Percentiles rank a stretch among this genome's conserved stretches.
phyloP scores from a whole-genome alignment of 2,113 vertebrate genomes.

The Stercorarius parasiticus region DNA sequence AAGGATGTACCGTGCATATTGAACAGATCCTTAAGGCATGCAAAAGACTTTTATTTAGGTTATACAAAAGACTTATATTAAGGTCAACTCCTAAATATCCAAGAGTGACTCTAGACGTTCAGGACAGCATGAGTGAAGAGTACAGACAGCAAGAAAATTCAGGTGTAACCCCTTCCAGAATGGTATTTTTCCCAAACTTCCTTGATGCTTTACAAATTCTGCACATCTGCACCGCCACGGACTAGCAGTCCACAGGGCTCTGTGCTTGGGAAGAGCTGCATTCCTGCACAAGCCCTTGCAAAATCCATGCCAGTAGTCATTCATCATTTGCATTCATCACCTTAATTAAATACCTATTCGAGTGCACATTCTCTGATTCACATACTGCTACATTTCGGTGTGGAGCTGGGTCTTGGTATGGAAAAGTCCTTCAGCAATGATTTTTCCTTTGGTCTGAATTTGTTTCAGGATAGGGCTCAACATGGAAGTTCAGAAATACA shows the following conservation, averaged over 20 bases:
- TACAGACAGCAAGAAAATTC: not conserved
- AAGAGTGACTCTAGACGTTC: not conserved
- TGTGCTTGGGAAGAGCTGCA: not conserved
- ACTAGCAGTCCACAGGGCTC: not conserved
- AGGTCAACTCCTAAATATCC: not conserved
- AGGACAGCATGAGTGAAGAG: not conserved
- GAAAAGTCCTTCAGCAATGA: not conserved
- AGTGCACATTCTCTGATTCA: not conserved
- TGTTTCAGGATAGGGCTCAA: not conserved
- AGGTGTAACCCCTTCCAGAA: not conserved
- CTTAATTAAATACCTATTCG: not conserved
- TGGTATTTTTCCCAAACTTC: not conserved
- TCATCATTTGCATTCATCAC: not conserved
- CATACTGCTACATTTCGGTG: not conserved
- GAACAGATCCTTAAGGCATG: conserved; percentile 2
- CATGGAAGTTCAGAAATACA: not conserved
- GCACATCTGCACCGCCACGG: not conserved
- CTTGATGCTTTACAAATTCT: not conserved
- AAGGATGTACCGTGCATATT: not conserved
- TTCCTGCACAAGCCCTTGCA: not conserved
- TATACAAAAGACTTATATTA: not conserved
- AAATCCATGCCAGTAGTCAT: not conserved
- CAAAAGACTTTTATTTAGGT: not conserved
- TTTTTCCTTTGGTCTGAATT: not conserved
- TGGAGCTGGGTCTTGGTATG: not conserved